Evolutionary conservation across 2,797 vertebrate species (phyloP), one percentile per base, ranked within the genome.

Genomic region (Cyprinella venusta): DNA sequence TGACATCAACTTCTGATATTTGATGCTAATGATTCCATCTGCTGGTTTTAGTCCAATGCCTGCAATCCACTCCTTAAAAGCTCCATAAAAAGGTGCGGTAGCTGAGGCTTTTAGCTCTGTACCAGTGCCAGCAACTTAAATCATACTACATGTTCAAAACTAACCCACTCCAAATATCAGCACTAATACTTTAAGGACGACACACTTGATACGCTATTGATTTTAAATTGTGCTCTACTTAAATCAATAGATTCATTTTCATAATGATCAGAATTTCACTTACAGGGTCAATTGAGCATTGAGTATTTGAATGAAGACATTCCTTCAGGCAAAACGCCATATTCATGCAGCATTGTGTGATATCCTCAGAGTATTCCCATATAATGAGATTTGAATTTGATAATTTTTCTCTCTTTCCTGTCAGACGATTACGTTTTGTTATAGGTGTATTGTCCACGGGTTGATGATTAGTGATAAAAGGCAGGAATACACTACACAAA

Each of bases 1-100:
- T 45, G 48, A 77, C 67, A 77, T 68, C 79, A 63, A 50, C 61
- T 65, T 24, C 69, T 45, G 79, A 61, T 72, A 63, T 86, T 12
- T 71, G 59, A 19, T 67, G 24, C 80, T 54, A 83, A 76, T 72
- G 80, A 72, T 63, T 76, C 19, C n/a, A 65, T 33, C n/a, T 80
- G 50, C 38, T 61, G 52, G 48, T 70, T 56, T 33, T 52, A 69
- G 24, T 38, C 45, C 48, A 54, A 68, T 40, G 48, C n/a, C n/a
- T 42, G 36, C 36, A 61, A 61, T 71, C 45, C 79, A 61, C n/a
- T 69, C n/a, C 38, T 80, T 56, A 59, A 80, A 80, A 70, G 68
- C 36, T 56, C 38, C 24, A 70, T 45, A 71, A 61, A 38, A 71
- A 69, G 16, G n/a, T 61, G 52, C 21, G 13, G 45, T 48, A 38